A percentile compares a stretch with the other conserved stretches of the same genome.
These are phyloP conservation scores for Pagetopsis macropterus DNA, from an alignment of 2,797 vertebrate species.

Conservation along the genomic window DNA sequence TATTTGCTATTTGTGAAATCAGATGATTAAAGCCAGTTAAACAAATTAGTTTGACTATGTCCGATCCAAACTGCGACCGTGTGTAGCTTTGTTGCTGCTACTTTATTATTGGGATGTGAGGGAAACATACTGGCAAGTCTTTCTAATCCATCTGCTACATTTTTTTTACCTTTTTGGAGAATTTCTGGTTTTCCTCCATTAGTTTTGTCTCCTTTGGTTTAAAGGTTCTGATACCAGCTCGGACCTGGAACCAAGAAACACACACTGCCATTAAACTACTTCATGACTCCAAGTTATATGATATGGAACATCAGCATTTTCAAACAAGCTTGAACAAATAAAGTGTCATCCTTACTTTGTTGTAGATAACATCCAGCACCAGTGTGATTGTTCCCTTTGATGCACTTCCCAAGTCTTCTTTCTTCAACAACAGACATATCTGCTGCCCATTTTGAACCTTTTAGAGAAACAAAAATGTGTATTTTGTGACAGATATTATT, in stretches of 20 bases:
- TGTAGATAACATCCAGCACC: conserved; percentile 92
- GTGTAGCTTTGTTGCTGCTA: conserved; percentile 41
- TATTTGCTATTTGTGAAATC: conserved; percentile 56
- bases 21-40: conserved; percentile 65
- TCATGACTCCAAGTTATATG: conserved; percentile 4
- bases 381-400: conserved; percentile 93
- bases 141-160: conserved; percentile 47
- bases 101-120: conserved; percentile 38
- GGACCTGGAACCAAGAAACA: conserved; percentile 81
- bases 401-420: conserved; percentile 87
- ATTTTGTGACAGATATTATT: neutral
- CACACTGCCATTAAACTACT: neutral
- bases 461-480: conserved; percentile 6
- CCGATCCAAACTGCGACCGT: conserved; percentile 40
- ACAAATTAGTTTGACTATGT: conserved; percentile 51
- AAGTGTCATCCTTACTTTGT: conserved; percentile 86
- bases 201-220: conserved; percentile 88
- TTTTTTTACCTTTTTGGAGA: conserved; percentile 91
- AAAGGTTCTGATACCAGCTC: conserved; percentile 91
- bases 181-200: conserved; percentile 89
- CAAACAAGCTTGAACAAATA: conserved; percentile 11
- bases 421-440: conserved; percentile 89
- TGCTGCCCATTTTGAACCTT: conserved; percentile 91
- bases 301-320: conserved; percentile 1
- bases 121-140: neutral